These are phyloP conservation scores for Mormyrus lacerda DNA, from an alignment of 2,113 vertebrate genomes.

Conservation along the genomic window DNA sequence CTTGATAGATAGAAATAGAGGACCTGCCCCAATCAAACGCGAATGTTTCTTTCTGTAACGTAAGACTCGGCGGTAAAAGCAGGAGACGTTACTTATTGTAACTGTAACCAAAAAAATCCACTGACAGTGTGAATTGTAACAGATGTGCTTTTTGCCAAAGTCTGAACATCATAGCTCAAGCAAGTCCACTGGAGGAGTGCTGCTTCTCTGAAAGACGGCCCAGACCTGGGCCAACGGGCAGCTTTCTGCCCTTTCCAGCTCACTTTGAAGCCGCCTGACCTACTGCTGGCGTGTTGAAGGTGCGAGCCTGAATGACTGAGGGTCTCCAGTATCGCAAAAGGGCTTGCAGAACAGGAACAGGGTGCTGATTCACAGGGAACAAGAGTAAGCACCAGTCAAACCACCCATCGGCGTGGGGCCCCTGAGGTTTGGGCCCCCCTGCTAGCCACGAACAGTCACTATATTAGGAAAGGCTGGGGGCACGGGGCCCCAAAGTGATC, in stretches of 20 bases:
- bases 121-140: too few species aligned
- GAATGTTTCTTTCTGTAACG: neutral
- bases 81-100: neutral
- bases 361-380: neutral
- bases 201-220: neutral
- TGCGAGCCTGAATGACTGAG: neutral
- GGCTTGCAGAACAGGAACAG: neutral
- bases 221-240: neutral
- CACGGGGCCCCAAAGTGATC: neutral
- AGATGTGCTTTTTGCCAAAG: neutral
- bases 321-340: neutral
- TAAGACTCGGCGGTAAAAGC: neutral
- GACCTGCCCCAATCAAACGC: neutral
- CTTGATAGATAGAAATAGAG: constrained; percentile 56
- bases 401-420: neutral
- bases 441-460: neutral
- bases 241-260: neutral
- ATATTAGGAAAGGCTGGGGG: neutral
- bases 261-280: neutral
- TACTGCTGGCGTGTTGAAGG: neutral
- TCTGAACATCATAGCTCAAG: neutral
- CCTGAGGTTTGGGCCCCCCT: neutral
- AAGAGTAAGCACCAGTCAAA: neutral
- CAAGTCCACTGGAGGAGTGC: neutral
- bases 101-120: neutral